Evolutionary conservation across 2,797 vertebrate genomes (phyloP), one percentile per base, ranked within the genome.

Genomic region (Halcyon chelicuti): DNA sequence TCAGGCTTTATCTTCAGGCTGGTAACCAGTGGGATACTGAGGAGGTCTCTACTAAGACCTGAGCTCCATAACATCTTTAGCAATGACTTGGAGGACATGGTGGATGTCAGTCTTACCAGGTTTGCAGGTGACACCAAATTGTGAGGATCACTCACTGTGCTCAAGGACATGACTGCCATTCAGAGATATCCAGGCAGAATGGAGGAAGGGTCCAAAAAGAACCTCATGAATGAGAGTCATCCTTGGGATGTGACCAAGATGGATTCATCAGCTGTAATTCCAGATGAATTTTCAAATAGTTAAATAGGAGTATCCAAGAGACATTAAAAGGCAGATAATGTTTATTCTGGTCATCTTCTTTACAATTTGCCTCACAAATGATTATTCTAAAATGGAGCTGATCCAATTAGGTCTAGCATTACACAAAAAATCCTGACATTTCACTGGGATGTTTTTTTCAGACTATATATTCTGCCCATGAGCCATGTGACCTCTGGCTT

Each of bases 71-170:
- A n/a, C 4, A 33, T 54, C 33, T 63, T 68, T 25, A 57, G 22
- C 19, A 49, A 19, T 60, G 35, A n/a, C 23, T 40, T 75, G 49
- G 28, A 75, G 54, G 26, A 80, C 54, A 9, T 46, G 14, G 39
- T 13, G 13, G 11, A 49, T 3, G 1, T 13, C 37, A 72, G 14
- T 26, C 54, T 57, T 72, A 49, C 11, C 14, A 39, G 25, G 4
- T 51, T 8, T 42, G 37, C 29, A 54, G n/a, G n/a, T 39, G 61
- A 35, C 10, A 73, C 5, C 4, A 54, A 9, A 40, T 13, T 33
- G n/a, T 35, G n/a, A 57, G 20, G 18, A 74, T 7, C 14, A 16
- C 39, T 52, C 0, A 0, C 22, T 63, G 4, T n/a, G 14, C 26
- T 68, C 18, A 35, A 19, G 33, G 39, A 26, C 5, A 55, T 8